These are phyloP conservation scores for Phengaris alcon DNA, from an alignment of 2,888 invertebrate genomes.

Conservation along the genomic window DNA sequence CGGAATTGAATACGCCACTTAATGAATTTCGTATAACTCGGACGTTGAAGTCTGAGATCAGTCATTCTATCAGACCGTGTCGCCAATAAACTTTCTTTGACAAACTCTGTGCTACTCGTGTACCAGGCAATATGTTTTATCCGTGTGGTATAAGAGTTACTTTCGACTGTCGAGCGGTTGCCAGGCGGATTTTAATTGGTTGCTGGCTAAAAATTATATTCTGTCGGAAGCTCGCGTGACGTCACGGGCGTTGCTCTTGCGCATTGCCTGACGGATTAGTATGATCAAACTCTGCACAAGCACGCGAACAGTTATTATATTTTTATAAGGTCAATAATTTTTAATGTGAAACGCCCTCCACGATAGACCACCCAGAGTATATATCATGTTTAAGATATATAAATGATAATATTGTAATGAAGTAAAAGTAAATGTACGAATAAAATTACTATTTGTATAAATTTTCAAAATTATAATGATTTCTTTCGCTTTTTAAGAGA, in stretches of 20 bases:
- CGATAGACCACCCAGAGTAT: constrained; percentile 22
- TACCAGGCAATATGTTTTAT: constrained; percentile 27
- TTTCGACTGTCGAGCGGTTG: constrained; percentile 33
- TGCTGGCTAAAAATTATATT: constrained; percentile 46
- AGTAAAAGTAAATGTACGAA: constrained; percentile 22
- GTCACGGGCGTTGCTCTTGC: constrained; percentile 54
- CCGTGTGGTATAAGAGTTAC: constrained; percentile 32
- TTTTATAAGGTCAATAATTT: constrained; percentile 44
- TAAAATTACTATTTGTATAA: not conserved
- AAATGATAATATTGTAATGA: constrained; percentile 15
- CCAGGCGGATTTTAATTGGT: constrained; percentile 38
- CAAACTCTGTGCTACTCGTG: constrained; percentile 32
- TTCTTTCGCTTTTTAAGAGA: not conserved
- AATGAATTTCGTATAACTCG: constrained; percentile 33
- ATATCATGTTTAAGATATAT: constrained; percentile 12
- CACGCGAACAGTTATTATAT: constrained; percentile 50
- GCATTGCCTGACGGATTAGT: constrained; percentile 56
- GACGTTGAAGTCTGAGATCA: constrained; percentile 45
- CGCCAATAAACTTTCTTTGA: constrained; percentile 44
- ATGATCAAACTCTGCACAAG: constrained; percentile 48
- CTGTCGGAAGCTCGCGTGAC: constrained; percentile 57
- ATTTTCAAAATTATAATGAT: not conserved
- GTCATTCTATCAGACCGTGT: constrained; percentile 52
- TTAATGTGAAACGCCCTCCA: constrained; percentile 32
- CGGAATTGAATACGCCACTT: constrained; percentile 27